Evolutionary conservation across 2,113 vertebrate species (phyloP).

Genomic region (Rhadina sibilatrix): DNA sequence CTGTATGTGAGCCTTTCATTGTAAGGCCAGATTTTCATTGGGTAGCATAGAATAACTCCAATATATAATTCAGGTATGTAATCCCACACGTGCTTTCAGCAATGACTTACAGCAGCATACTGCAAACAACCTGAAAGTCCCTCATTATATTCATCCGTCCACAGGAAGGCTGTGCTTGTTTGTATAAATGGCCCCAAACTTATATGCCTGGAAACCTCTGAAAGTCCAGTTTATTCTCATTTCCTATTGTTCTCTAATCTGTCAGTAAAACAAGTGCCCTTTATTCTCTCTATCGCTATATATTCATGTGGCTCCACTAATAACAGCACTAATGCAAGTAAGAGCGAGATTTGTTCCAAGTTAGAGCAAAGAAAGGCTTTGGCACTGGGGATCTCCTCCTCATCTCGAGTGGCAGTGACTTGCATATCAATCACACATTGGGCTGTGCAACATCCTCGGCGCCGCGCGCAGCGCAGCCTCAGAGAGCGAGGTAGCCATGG

Average conservation of each 20-base stretch:
- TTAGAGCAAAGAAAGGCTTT: neutral
- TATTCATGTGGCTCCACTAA: neutral
- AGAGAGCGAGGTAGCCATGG: conserved; percentile 22
- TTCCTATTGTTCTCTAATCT: neutral
- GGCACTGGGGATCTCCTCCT: neutral
- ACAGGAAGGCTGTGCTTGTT: neutral
- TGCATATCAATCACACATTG: conserved; percentile 4
- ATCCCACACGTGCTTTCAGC: neutral
- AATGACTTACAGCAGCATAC: neutral
- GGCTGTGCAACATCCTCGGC: neutral
- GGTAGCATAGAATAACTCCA: neutral
- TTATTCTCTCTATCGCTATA: neutral
- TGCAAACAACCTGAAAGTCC: neutral
- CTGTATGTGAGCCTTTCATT: neutral
- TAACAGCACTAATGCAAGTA: neutral
- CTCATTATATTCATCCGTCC: neutral
- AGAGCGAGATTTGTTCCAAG: neutral
- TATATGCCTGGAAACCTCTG: neutral
- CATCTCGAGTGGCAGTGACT: neutral
- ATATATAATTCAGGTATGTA: neutral
- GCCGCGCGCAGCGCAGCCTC: neutral
- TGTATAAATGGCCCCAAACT: neutral
- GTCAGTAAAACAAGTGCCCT: neutral
- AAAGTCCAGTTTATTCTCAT: neutral
- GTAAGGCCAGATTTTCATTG: neutral